These are phyloP conservation scores for Ameiurus melas DNA, from an alignment of 2,113 vertebrate species.

Conservation along the genomic window DNA sequence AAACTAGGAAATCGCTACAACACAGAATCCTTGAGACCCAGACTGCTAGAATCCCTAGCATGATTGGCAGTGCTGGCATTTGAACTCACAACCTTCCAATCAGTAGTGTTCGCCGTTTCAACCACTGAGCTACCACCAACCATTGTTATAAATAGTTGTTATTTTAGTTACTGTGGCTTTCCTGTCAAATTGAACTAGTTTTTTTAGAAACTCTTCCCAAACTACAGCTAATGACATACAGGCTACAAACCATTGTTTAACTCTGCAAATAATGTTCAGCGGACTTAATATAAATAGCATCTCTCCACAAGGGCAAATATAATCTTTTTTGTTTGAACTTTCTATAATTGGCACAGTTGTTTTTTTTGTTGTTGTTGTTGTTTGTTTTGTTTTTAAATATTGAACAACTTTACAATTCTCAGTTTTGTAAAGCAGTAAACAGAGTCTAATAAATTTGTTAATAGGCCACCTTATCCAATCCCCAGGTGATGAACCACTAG, in stretches of 20 bases:
- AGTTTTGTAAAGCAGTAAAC: not conserved
- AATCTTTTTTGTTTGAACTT: not conserved
- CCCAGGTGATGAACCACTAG: not conserved
- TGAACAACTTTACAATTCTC: not conserved
- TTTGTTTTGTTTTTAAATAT: not conserved
- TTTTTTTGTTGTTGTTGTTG: not conserved
- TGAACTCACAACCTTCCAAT: too few relatives aligned
- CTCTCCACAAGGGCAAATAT: too few relatives aligned
- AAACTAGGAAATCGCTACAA: too few relatives aligned
- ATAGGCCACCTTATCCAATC: not conserved
- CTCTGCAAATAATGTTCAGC: not conserved
- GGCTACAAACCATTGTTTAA: not conserved
- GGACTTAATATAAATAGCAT: not conserved
- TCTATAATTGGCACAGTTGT: not conserved
- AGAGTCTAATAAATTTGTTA: not conserved
- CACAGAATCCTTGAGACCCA: too few relatives aligned
- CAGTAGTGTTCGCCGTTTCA: too few relatives aligned
- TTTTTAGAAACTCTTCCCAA: too few relatives aligned
- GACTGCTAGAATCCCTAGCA: too few relatives aligned
- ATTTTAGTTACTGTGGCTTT: not conserved
- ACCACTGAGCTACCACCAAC: too few relatives aligned
- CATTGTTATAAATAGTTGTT: not conserved
- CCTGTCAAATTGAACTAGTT: not conserved
- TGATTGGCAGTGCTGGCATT: too few relatives aligned
- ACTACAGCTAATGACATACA: not conserved